phyloP scores from a whole-genome alignment of 2,888 invertebrate species.

The Julus scanicus region DNA sequence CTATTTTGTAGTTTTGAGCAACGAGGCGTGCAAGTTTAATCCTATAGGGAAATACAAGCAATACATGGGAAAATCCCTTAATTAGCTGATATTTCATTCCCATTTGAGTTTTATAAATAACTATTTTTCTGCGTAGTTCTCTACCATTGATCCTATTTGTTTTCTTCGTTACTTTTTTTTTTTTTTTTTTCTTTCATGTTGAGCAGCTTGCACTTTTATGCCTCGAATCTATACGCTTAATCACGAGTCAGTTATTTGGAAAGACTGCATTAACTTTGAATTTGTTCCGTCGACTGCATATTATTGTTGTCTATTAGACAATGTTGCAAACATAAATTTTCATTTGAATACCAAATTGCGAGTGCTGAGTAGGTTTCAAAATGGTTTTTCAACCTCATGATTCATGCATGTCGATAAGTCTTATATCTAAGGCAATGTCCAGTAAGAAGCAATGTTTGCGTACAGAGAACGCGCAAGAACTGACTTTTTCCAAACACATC shows the following conservation, averaged over 20 bases:
- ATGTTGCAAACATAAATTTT: neutral
- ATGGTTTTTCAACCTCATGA: neutral
- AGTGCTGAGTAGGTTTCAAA: neutral
- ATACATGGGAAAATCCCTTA: neutral
- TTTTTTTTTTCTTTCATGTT: too few relatives aligned
- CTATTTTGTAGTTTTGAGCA: neutral
- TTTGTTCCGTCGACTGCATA: neutral
- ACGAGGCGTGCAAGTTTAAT: neutral
- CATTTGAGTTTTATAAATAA: neutral
- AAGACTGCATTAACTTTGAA: neutral
- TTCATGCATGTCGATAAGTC: too few relatives aligned
- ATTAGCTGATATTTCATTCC: neutral
- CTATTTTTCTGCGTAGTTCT: neutral
- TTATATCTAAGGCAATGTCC: too few relatives aligned
- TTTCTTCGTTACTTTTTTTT: neutral
- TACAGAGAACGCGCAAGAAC: too few relatives aligned
- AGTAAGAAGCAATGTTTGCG: too few relatives aligned
- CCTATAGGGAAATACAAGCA: neutral
- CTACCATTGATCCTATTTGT: neutral
- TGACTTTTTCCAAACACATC: neutral
- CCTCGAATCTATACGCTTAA: neutral
- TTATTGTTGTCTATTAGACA: neutral
- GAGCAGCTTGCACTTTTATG: neutral
- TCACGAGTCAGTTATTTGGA: neutral
- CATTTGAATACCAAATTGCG: neutral